phyloP scores from a whole-genome alignment of 2,113 vertebrate species.

The Solea senegalensis region DNA sequence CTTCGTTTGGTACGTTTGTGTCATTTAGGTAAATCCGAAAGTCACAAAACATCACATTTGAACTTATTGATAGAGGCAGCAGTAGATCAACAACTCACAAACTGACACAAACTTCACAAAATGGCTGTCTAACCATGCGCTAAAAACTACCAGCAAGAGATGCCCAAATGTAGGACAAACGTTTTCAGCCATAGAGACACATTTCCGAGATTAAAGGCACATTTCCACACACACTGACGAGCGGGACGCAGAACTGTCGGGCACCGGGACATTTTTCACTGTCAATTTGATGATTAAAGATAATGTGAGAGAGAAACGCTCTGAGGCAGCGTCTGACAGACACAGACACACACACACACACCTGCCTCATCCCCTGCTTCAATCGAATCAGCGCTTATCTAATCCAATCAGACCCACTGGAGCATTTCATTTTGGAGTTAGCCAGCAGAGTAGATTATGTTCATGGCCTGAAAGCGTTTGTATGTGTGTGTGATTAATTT shows the following conservation, averaged over 20 bases:
- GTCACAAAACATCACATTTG: too few species aligned
- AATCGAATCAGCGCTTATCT: slow-evolving; percentile 67
- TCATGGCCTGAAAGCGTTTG: slow-evolving; percentile 15
- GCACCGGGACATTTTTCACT: neutral
- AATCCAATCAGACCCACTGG: slow-evolving; percentile 70
- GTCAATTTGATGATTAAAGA: slow-evolving; percentile 23
- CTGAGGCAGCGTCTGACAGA: neutral
- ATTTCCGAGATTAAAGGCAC: neutral
- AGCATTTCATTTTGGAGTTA: slow-evolving; percentile 64
- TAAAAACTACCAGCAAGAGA: too few species aligned
- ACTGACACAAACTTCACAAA: too few species aligned
- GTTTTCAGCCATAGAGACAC: too few species aligned
- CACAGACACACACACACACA: slow-evolving; percentile 18
- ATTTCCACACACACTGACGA: neutral
- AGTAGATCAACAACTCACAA: too few species aligned
- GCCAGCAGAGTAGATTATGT: slow-evolving; percentile 59
- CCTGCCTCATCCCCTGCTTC: slow-evolving; percentile 16
- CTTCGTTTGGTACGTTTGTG: too few species aligned
- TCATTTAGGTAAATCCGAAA: too few species aligned
- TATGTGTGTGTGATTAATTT: neutral
- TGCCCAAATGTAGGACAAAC: too few species aligned
- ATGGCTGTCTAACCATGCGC: too few species aligned
- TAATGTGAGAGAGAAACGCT: neutral
- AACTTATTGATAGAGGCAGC: too few species aligned
- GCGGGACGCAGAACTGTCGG: neutral